Percentiles rank a stretch among this genome's conserved stretches.
These are phyloP conservation scores for Hyposoter dolosus DNA, from an alignment of 2,888 invertebrate genomes.

Conservation along the genomic window DNA sequence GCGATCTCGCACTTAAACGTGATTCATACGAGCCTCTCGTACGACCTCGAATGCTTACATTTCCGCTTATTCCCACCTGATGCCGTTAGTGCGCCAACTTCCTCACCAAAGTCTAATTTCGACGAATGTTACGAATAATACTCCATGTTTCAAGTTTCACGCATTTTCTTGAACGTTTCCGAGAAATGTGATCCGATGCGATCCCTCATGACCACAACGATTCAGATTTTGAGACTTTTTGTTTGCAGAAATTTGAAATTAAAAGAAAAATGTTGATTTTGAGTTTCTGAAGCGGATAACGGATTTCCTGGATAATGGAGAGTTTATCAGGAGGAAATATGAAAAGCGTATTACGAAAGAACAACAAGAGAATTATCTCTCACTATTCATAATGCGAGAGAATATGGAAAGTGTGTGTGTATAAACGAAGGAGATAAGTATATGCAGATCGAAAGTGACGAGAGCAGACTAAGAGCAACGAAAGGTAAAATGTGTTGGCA, in stretches of 20 bases:
- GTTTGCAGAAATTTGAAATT: background rate
- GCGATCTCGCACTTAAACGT: constrained; percentile 12
- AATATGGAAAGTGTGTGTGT: background rate
- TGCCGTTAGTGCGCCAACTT: constrained; percentile 1
- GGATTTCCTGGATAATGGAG: background rate
- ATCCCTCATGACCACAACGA: no score
- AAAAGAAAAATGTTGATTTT: no score
- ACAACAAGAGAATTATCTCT: background rate
- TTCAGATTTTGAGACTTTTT: background rate
- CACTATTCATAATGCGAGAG: background rate
- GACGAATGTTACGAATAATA: background rate
- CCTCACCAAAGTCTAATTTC: background rate
- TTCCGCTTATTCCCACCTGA: constrained; percentile 11
- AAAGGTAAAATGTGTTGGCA: constrained; percentile 8
- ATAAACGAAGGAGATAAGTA: background rate
- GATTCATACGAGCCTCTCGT: constrained; percentile 1
- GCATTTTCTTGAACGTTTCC: background rate
- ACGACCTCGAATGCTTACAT: constrained; percentile 9
- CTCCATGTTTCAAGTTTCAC: background rate
- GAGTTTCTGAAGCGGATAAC: no score
- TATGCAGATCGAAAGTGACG: constrained; percentile 16
- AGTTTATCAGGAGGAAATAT: background rate
- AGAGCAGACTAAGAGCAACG: background rate
- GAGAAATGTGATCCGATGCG: background rate
- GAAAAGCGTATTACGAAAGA: background rate